Evolutionary conservation across 2,888 invertebrate species (phyloP), one percentile per base, ranked within the genome.

Genomic region (Calliphora vomitoria): DNA sequence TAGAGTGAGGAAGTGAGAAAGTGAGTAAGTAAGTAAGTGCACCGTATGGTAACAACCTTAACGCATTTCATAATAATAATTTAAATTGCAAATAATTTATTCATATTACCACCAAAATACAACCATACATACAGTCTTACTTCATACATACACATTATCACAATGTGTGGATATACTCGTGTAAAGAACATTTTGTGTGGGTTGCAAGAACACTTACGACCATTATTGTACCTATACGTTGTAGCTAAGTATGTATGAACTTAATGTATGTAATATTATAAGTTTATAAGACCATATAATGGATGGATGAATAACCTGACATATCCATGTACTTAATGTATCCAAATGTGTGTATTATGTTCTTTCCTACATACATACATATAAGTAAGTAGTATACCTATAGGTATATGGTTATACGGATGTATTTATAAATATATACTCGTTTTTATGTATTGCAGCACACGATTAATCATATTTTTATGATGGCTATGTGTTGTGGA

Each of bases 21-120:
- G 62, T 53, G 62, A 18, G 41, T 64, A 62, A 20, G 62, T 53
- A 53, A 18, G 41, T 64, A 35, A 82, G 58, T 75, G 75, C 68
- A 62, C 8, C 75, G 68, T 31, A 60, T 75, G 82, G 68, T 31
- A 69, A 44, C n/a, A 72, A 71, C 47, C 78, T 78, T 71, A 84
- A 79, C 71, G 78, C 66, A 74, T 79, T 79, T 66, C 64, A 50
- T 74, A 79, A 78, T 64, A 78, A 82, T 58, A 50, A 69, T 79
- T 84, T 74, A 68, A 79, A 79, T 84, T 79, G 66, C 66, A 84
- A 84, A 79, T 84, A 84, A 84, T 84, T 84, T 84, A 84, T 84
- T 84, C 72, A 84, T 78, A 83, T 58, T 64, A 64, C 15, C 55
- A 69, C 53, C 64, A 55, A 64, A 5, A 74, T 15, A 69, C 18